Evolutionary conservation across 2,797 vertebrate genomes (phyloP), one percentile per base, ranked within the genome.

Genomic region (Eulemur rubriventer): DNA sequence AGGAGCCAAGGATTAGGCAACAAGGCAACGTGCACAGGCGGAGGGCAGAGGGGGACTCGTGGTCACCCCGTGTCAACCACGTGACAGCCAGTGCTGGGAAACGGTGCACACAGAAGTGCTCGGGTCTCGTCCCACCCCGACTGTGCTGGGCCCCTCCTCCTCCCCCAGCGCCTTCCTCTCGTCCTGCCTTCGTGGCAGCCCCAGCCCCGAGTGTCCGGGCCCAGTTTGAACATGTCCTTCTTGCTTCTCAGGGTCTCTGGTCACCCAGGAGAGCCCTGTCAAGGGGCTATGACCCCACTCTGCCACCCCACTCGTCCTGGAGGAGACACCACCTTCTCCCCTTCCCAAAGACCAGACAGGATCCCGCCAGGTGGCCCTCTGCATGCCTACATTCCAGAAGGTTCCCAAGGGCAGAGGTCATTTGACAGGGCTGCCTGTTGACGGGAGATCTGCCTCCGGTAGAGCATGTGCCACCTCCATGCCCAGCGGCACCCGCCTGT

Each of bases 41-140:
- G 4, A 8, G 8, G 13, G 41, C 26, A 43, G 2, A 7, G 16
- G 1, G 30, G 3, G 6, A 35, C 20, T 48, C 1, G 1, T 6
- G 61, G 43, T 22, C 52, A 43, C 16, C 43, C 43, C 0, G 2
- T 41, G 72, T n/a, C 18, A 14, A 26, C 61, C 70, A 8, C 4
- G 8, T 43, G 86, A 35, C 59, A 1, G 43, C 26, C 18, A 6
- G 41, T 4, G 6, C 38, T 5, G 13, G 90, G 43, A 35, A n/a
- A 11, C n/a, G 14, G 8, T 43, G 14, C 38, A n/a, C n/a, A 18
- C 35, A n/a, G 43, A 76, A 65, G 24, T 7, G 0, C 26, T 24
- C 2, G 0, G 28, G 38, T 72, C 65, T 5, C 11, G 50, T n/a
- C 75, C 20, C 5, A 52, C 7, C 1, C 7, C 17, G 52, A 13